Base-by-base conservation (phyloP, 2,113 vertebrate species). In the Notothenia coriiceps region DNA sequence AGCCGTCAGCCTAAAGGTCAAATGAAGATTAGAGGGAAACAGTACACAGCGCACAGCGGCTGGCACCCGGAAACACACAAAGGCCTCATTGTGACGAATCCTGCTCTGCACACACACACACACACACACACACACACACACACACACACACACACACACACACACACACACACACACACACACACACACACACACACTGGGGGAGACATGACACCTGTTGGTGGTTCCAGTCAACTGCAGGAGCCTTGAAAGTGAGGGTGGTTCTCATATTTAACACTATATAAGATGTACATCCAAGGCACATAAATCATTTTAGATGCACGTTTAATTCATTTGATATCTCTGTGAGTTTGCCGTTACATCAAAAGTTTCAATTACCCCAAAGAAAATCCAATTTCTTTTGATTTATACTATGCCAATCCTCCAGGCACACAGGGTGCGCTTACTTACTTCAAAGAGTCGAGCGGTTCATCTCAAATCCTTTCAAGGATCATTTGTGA, bases 21-120 rank as follows among this genome's bases (percentile, higher is more conserved):
- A 92, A 93, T 82, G 84, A 93, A 93, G 93, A 94, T 95, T 92
- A 94, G 90, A 88, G 79, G 69, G 93, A 93, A 93, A 94, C 88
- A 33, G 88, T 84, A 93, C 92, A 93, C 93, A 90, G 87, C 88
- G 83, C 90, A 89, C 89, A 82, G 71, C 80, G 89, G 86, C 91
- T 87, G 88, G 88, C 89, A 92, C 88, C 88, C 89, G 83, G 86
- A 88, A 89, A 84, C 71, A 65, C 89, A 95, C 93, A 94, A 95
- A 93, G 92, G 89, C 83, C 70, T 89, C 85, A 90, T 95, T 95
- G 92, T 94, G 80, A 90, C 76, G 54, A 85, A 66, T 50, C 85
- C 68, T 77, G 65, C 77, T 72, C 73, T 77, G 79, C 55, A 33
- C 68, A 57, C 44, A 52, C 79, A 25, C 35, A 35, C 35, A 6